A percentile compares a stretch with the other conserved stretches of the same genome.
phyloP scores from a whole-genome alignment of 37 sponge, comb jelly and placozoan species.

The Corticium candelabrum region DNA sequence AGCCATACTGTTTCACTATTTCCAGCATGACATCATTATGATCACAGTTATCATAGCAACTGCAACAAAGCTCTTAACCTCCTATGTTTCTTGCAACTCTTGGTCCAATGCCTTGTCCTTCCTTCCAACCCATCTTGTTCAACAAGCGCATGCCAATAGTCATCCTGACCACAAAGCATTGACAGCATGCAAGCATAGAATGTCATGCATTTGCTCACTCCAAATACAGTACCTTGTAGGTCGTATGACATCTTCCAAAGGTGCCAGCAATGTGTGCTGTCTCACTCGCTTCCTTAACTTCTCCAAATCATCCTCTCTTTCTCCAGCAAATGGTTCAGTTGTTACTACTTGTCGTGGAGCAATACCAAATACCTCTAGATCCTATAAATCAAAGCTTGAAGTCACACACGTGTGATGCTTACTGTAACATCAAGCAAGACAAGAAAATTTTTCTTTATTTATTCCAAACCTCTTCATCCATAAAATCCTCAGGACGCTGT shows the following conservation, averaged over 20 bases:
- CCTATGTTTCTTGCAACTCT: slow-evolving; percentile 7
- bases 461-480: slow-evolving; percentile 84
- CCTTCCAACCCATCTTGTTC: slow-evolving; percentile 89
- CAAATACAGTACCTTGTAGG: slow-evolving; percentile 30
- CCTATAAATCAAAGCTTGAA: slow-evolving; percentile 27
- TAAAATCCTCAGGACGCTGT: slow-evolving; percentile 81
- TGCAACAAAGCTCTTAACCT: no score
- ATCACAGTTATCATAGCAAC: no score
- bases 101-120: slow-evolving; percentile 85
- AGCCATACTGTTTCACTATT: background rate
- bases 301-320: slow-evolving; percentile 7
- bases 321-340: slow-evolving; percentile 34
- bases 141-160: slow-evolving; percentile 64
- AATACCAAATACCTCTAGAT: slow-evolving; percentile 69
- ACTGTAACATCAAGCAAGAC: no score
- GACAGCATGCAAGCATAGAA: no score
- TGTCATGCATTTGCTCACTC: background rate
- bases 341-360: slow-evolving; percentile 64
- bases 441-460: no score
- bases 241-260: slow-evolving; percentile 42
- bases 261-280: background rate
- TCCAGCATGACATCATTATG: no score
- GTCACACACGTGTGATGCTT: background rate
- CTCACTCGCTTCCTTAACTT: background rate
- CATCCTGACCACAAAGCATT: slow-evolving; percentile 10